A percentile compares a stretch with the other conserved stretches of the same genome.
Evolutionary conservation across 2,888 invertebrate genomes (phyloP).

Genomic region (Megaustenia siamemsis): DNA sequence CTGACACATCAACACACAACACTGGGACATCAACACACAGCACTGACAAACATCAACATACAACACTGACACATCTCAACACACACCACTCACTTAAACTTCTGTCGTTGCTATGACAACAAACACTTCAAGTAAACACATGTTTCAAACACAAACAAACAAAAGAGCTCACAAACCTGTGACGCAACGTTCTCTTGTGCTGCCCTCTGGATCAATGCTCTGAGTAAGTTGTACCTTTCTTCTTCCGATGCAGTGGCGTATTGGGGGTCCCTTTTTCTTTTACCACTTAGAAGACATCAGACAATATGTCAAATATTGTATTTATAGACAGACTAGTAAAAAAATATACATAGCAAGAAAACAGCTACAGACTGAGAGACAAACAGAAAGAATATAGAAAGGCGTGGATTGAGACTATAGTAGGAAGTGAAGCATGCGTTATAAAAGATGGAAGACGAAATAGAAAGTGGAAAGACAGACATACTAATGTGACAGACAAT

Average conservation of each 20-base stretch:
- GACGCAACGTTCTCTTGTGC: constrained; percentile 40
- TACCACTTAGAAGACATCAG: constrained; percentile 46
- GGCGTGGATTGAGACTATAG: too few relatives aligned
- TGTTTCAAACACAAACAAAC: background rate
- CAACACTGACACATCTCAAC: background rate
- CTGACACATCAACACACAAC: too few relatives aligned
- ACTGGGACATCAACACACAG: too few relatives aligned
- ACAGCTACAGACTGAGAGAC: background rate
- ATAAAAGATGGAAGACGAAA: background rate
- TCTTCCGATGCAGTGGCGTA: constrained; percentile 42
- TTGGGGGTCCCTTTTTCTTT: constrained; percentile 55
- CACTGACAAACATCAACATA: too few relatives aligned
- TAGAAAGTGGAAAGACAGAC: background rate
- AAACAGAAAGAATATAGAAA: too few relatives aligned
- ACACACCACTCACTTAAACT: background rate
- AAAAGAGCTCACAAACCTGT: constrained; percentile 30
- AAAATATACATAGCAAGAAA: background rate
- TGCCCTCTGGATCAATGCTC: constrained; percentile 51
- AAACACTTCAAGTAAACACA: background rate
- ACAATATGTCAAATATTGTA: background rate
- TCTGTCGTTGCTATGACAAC: background rate
- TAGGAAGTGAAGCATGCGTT: too few relatives aligned
- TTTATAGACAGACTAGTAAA: background rate
- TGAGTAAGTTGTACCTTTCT: constrained; percentile 55
- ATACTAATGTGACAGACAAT: background rate